Conservation (phyloP, 2,113 vertebrate genomes). For the Pollimyrus isidori region DNA sequence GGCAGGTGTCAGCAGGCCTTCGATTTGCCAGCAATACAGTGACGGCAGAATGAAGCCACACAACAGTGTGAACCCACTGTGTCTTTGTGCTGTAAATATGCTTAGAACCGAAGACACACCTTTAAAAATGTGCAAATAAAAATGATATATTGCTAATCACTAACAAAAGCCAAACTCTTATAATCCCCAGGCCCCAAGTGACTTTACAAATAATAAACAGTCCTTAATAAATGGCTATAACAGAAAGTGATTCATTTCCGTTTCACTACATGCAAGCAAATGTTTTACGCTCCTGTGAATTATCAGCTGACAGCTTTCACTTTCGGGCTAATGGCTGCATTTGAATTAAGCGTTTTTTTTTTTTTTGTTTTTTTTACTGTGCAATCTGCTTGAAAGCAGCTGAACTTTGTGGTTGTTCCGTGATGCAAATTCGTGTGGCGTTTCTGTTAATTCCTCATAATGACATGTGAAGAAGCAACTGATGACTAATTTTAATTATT, state of each 20-base stretch:
- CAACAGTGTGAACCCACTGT: neutral
- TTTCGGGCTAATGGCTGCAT: neutral
- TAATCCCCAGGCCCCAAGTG: neutral
- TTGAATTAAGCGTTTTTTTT: neutral
- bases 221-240: neutral
- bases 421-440: neutral
- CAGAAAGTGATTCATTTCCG: neutral
- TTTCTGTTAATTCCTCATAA: neutral
- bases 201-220: neutral
- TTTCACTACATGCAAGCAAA: neutral
- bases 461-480: neutral
- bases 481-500: neutral
- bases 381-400: neutral
- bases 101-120: neutral
- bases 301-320: neutral
- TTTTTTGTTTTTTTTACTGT: neutral
- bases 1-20: neutral
- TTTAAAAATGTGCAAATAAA: neutral
- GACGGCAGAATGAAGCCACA: neutral
- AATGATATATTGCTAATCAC: neutral
- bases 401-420: neutral
- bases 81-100: neutral
- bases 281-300: neutral
- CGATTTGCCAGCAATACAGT: neutral
- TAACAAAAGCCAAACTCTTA: neutral